Evolutionary conservation across 2,797 vertebrate genomes (phyloP).

Genomic region (Neolamprologus multifasciatus): DNA sequence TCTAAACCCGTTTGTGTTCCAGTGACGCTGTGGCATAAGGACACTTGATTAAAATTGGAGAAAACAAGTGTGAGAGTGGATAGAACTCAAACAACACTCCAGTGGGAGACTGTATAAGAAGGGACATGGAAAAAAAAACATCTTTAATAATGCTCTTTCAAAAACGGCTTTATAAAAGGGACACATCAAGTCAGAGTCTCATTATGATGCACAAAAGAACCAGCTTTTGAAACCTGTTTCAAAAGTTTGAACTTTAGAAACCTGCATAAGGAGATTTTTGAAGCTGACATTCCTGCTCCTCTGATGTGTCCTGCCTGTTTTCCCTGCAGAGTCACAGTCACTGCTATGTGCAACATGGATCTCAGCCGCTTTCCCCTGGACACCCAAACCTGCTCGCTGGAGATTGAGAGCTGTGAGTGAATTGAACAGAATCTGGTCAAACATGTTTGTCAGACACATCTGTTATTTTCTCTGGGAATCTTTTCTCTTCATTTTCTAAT

Average conservation of each 20-base stretch:
- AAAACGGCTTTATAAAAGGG: background rate
- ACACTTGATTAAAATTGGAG: background rate
- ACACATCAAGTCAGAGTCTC: background rate
- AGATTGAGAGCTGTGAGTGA: conserved; percentile 98
- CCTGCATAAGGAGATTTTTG: background rate
- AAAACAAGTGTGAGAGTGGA: background rate
- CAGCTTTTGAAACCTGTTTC: background rate
- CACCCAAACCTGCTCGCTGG: conserved; percentile 93
- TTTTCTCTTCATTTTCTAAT: background rate
- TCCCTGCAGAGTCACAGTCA: conserved; percentile 87
- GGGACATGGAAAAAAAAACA: rapidly evolving
- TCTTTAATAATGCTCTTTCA: background rate
- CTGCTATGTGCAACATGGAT: conserved; percentile 99
- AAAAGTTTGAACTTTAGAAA: background rate
- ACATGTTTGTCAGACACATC: background rate
- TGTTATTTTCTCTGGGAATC: background rate
- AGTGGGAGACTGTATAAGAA: background rate
- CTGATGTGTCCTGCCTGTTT: background rate
- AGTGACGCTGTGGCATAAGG: background rate
- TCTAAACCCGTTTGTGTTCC: background rate
- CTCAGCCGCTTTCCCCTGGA: conserved; percentile 95
- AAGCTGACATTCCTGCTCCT: background rate
- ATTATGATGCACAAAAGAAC: background rate
- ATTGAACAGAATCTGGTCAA: background rate
- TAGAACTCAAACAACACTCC: background rate